Base-by-base conservation (phyloP, 2,797 vertebrate genomes). In the Mus caroli region DNA sequence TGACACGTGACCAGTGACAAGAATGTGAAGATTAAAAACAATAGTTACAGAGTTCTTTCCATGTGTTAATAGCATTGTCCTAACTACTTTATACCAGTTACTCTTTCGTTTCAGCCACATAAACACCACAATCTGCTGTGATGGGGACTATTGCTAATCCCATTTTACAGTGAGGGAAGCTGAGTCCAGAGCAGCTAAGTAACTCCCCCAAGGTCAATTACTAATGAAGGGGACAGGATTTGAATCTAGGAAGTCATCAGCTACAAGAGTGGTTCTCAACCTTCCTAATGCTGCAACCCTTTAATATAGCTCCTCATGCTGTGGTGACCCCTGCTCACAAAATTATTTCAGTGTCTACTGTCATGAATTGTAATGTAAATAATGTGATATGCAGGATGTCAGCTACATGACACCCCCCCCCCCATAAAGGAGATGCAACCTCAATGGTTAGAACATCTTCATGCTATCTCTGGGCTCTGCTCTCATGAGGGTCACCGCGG, bases 121-220 rank as follows among this genome's bases (percentile, higher is more conserved):
- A 73, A 69, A 17, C 40, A 54, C 20, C n/a, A 22, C 34, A 62
- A 31, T 73, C 34, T 1, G 34, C 58, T 40, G 75, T 84, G 43
- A 67, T 43, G 54, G 24, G 26, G 20, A 69, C 28, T 77, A 19
- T 24, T 58, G 64, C 67, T 91, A 52, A 31, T 13, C 54, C 46
- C 46, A 50, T 86, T 88, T 80, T 76, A 84, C 43, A 64, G 50
- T 19, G 15, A 95, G 69, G 22, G 75, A 94, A 92, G 78, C 56
- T 17, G 83, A 90, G 79, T 87, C 20, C 14, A 83, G 1, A 60
- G 19, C 20, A 31, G 67, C 77, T 78, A 71, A 62, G 34, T 56
- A 54, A 79, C 79, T 26, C 37, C 22, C 69, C 76, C 8, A 10
- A 90, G 11, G 37, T 54, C 71, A 13, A 80, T 3, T 46, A 50